phyloP scores from a whole-genome alignment of 2,888 invertebrate species.

The Bombyx huttoni region DNA sequence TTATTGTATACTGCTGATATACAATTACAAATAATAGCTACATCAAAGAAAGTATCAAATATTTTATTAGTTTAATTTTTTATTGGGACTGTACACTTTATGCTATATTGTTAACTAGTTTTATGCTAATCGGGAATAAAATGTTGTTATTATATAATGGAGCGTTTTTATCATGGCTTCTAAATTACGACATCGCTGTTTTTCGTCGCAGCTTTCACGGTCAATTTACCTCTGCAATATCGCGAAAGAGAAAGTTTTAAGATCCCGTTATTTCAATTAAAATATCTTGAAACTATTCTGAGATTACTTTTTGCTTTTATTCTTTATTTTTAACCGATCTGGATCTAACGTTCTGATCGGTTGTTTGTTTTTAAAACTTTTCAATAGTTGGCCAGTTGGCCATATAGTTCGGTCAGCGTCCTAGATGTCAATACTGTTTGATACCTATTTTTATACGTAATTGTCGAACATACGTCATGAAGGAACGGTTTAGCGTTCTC shows the following conservation, averaged over 20 bases:
- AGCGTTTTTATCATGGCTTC: neutral
- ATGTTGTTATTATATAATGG: neutral
- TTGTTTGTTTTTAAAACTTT: neutral
- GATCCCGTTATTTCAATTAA: neutral
- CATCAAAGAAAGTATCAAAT: neutral
- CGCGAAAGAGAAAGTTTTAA: neutral
- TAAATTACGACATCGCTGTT: neutral
- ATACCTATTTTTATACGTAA: constrained; percentile 63
- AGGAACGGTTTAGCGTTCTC: constrained; percentile 25
- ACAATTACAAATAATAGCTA: neutral
- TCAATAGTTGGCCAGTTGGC: constrained; percentile 32
- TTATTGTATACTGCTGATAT: neutral
- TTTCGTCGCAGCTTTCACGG: neutral
- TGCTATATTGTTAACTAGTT: constrained; percentile 60
- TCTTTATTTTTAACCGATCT: too few species aligned
- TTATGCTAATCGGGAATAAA: constrained; percentile 11
- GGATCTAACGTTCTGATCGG: neutral
- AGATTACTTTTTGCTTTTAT: too few species aligned
- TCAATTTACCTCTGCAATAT: neutral
- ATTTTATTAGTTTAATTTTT: neutral
- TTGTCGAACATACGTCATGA: constrained; percentile 59
- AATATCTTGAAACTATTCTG: neutral
- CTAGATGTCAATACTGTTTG: constrained; percentile 58
- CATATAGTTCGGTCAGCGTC: constrained; percentile 57
- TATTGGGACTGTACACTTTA: constrained; percentile 12